Evolutionary conservation across 2,888 invertebrate species (phyloP).

Genomic region (Trimorus sp.): DNA sequence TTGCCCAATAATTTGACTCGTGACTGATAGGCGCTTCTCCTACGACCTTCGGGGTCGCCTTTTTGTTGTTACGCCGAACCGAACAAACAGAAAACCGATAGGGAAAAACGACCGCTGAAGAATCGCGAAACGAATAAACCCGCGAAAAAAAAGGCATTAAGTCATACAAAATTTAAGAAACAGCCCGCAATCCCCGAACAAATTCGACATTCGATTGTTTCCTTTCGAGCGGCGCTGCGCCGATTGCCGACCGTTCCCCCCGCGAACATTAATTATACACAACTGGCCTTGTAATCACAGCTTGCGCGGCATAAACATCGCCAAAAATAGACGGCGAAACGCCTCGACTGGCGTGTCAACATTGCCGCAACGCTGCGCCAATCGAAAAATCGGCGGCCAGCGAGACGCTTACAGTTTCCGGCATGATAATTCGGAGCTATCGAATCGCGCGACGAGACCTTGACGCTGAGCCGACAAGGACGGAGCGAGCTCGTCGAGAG

Average conservation of each 20-base stretch:
- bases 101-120: background rate
- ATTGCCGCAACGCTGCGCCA: background rate
- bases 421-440: conserved; percentile 48
- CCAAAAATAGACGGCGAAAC: conserved; percentile 22
- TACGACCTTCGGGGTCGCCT: conserved; percentile 24
- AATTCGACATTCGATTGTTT: background rate
- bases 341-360: conserved; percentile 9
- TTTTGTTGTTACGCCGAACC: conserved; percentile 7
- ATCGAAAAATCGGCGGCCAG: conserved; percentile 16
- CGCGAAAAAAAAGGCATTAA: too few relatives aligned
- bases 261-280: conserved; percentile 34
- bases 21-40: conserved; percentile 54
- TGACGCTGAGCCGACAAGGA: conserved; percentile 46
- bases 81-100: background rate
- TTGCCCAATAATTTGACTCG: conserved; percentile 61
- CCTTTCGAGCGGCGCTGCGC: background rate
- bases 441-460: conserved; percentile 42
- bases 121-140: background rate
- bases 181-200: too few relatives aligned
- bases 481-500: background rate
- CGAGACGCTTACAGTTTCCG: conserved; percentile 47
- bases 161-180: too few relatives aligned
- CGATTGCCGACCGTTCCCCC: background rate
- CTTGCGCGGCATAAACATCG: too few relatives aligned
- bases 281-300: conserved; percentile 31